These are phyloP conservation scores for Andrena haemorrhoa DNA, from an alignment of 2,888 invertebrate species.

Conservation along the genomic window DNA sequence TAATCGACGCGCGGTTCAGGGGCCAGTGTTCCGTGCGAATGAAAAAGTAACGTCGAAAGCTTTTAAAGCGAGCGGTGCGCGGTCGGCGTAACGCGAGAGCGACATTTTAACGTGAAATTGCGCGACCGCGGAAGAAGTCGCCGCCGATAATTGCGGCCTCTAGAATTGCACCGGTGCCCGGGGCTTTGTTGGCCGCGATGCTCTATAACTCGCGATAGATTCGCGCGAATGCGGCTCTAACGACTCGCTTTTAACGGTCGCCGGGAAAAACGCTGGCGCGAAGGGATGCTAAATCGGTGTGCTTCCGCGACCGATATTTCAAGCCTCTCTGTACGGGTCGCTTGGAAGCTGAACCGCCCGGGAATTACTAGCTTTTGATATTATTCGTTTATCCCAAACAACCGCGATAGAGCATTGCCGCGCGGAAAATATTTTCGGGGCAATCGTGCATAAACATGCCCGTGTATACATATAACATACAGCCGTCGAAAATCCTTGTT, in stretches of 20 bases:
- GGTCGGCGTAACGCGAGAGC: conserved; percentile 39
- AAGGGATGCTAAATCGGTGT: too few relatives aligned
- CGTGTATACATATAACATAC: too few relatives aligned
- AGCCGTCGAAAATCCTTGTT: too few relatives aligned
- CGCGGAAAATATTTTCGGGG: too few relatives aligned
- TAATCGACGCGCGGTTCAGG: conserved; percentile 49
- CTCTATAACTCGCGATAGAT: conserved; percentile 43
- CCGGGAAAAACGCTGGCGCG: neutral
- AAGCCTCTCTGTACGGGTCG: neutral
- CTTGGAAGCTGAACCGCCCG: neutral
- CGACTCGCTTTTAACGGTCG: conserved; percentile 39
- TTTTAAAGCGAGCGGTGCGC: conserved; percentile 45
- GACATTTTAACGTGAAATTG: conserved; percentile 56
- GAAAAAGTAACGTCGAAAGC: conserved; percentile 57
- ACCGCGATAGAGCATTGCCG: too few relatives aligned
- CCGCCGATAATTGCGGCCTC: conserved; percentile 44
- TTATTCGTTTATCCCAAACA: too few relatives aligned
- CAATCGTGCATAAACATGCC: too few relatives aligned
- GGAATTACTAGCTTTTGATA: neutral
- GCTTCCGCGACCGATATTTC: neutral
- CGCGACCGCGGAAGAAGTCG: conserved; percentile 44
- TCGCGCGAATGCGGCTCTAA: conserved; percentile 13
- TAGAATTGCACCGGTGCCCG: conserved; percentile 26
- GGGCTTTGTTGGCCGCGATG: conserved; percentile 34
- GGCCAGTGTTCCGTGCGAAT: conserved; percentile 32